Base-by-base conservation (phyloP, 2,888 invertebrate genomes). In the Gastracanthus pulcherrimus region DNA sequence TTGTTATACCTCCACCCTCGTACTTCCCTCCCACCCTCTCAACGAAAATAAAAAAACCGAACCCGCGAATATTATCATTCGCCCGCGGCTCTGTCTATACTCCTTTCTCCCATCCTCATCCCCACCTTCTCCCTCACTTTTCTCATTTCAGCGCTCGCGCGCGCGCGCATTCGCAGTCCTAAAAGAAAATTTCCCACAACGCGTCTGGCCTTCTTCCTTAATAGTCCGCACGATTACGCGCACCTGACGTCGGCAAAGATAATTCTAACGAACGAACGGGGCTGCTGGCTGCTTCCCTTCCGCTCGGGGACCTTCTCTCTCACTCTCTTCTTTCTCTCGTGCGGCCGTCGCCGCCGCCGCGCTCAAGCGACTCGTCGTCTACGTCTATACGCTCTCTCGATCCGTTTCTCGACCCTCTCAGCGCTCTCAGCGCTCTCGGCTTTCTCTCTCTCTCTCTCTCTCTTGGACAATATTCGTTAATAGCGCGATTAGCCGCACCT, bases 231-330 rank as follows among this genome's bases (percentile, higher is more conserved):
- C 76, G 84, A 83, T 86, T 84, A 74, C 83, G 84, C 70, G 76
- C 86, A 86, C 83, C 84, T 84, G 84, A 83, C 85, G 83, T 84
- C 75, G 80, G 80, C 80, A 80, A 34, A 83, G 84, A 84, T 86
- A 83, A 84, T 84, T 84, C 82, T 70, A 82, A 83, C 84, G 82
- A 84, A 84, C 62, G 67, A 58, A 7, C 23, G 51, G 23, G n/a
- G n/a, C n/a, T n/a, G n/a, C n/a, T n/a, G n/a, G n/a, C n/a, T n/a
- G n/a, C n/a, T n/a, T n/a, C n/a, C n/a, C n/a, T n/a, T n/a, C n/a
- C n/a, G n/a, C n/a, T n/a, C n/a, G n/a, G n/a, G n/a, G n/a, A n/a
- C n/a, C n/a, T n/a, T n/a, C n/a, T 31, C 29, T 41, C 58, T 19
- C n/a, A 11, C 36, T 62, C 48, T 41, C 64, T 72, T 62, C 41